Base-by-base conservation (phyloP, 2,113 vertebrate species). In the Tetraodon nigroviridis region DNA sequence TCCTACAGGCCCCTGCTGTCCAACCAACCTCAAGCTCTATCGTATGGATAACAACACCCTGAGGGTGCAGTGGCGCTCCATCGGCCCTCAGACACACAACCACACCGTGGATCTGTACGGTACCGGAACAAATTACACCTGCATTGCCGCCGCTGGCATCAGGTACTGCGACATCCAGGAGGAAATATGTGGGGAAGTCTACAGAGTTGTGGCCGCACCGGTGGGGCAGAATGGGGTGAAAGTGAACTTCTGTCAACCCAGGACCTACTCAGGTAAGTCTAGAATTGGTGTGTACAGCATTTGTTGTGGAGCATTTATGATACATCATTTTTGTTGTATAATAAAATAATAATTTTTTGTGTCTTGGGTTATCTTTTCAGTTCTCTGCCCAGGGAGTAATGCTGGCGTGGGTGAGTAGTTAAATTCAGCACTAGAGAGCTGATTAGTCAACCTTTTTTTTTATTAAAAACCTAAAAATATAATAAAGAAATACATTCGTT, bases 351-450 rank as follows among this genome's bases (percentile, higher is more conserved):
- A 16, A 49, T 3, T 67, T 11, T n/a, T n/a, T n/a, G n/a, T 75
- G 2, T 18, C 57, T 55, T 86, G 64, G 65, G 6, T 68, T 3
- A 2, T 49, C 19, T 73, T 90, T 87, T 69, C 83, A 98, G 95
- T 98, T 69, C 93, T 91, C 54, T 97, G 95, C 61, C 92, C 92
- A 67, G 93, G 93, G 76, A 93, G 87, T 78, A 93, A 87, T 52
- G 81, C 92, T 61, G 92, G 93, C 73, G 92, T 92, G 86, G 89
- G 93, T 96, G 90, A 90, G 93, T 87, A 45, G 17, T 45, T n/a
- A 45, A 45, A 45, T 45, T 16, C 2, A 45, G 13, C 5, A 45
- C 17, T 3, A 45, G 44, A 15, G 8, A 45, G 44, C 17, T 45
- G 44, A 45, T 37, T 37, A 37, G 15, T 45, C 44, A n/a, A 16